Percentiles rank a stretch among this genome's conserved stretches.
Conservation (phyloP, 2,888 invertebrate species). For the Antheraea assamensis region DNA sequence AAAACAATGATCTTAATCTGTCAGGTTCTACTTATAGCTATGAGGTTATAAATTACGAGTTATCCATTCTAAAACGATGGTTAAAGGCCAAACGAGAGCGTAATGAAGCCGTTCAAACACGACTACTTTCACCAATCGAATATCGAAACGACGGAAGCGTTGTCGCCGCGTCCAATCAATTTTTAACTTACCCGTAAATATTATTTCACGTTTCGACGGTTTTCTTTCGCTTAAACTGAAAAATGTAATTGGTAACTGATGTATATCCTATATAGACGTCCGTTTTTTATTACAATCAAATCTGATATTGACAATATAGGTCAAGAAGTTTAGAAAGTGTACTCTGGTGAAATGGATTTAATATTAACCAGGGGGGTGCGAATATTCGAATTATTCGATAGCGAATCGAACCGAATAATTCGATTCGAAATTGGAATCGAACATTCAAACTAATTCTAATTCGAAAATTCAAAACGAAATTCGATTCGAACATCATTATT, state of each 20-base stretch:
- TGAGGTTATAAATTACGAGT: neutral
- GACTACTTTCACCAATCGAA: slow-evolving; percentile 1
- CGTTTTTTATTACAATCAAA: neutral
- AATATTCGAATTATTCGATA: no score
- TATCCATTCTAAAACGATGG: neutral
- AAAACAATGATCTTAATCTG: neutral
- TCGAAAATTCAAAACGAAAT: no score
- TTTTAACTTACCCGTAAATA: neutral
- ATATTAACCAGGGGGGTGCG: no score
- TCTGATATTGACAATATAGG: neutral
- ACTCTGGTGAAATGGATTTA: neutral
- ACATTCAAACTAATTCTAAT: no score
- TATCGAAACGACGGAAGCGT: slow-evolving; percentile 3
- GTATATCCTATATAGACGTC: neutral
- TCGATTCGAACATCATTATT: no score
- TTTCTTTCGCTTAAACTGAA: neutral
- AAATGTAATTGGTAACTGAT: neutral
- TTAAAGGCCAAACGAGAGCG: slow-evolving; percentile 11
- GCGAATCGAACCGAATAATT: no score
- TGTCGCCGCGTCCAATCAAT: slow-evolving; percentile 2
- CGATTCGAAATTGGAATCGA: no score
- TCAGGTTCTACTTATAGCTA: neutral
- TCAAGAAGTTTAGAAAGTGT: neutral
- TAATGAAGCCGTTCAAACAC: slow-evolving; percentile 5
- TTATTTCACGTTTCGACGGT: neutral